phyloP scores from a whole-genome alignment of 2,888 invertebrate species.

The Trichopria drosophilae region DNA sequence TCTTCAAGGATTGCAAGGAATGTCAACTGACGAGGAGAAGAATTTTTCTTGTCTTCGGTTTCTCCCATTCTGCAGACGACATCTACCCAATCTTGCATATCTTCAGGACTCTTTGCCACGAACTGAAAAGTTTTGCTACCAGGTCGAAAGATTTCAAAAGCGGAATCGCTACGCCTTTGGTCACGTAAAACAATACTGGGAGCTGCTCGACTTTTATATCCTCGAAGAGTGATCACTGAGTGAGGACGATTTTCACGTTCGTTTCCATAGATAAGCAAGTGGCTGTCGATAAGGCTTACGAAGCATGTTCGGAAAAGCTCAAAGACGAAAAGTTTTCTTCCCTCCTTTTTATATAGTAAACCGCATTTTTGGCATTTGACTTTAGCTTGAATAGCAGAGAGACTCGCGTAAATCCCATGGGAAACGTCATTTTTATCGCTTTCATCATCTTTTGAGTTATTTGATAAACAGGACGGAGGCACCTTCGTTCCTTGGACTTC shows the following conservation, averaged over 20 bases:
- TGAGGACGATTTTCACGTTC: constrained; percentile 48
- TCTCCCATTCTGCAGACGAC: constrained; percentile 39
- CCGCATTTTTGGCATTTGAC: constrained; percentile 46
- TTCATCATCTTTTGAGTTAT: background rate
- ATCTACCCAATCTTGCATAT: constrained; percentile 54
- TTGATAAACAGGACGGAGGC: background rate
- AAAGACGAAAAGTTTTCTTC: constrained; percentile 43
- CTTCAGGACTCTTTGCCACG: constrained; percentile 45
- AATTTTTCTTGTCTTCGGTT: too few species aligned
- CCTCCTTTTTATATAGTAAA: constrained; percentile 41
- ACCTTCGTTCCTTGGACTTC: constrained; percentile 24
- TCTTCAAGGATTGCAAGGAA: too few species aligned
- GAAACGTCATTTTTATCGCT: constrained; percentile 2
- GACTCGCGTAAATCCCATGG: constrained; percentile 39
- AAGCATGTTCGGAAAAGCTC: constrained; percentile 45
- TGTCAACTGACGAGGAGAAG: too few species aligned
- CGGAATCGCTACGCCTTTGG: constrained; percentile 46
- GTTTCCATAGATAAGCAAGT: constrained; percentile 49
- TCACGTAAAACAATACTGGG: constrained; percentile 43
- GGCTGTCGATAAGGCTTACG: constrained; percentile 49
- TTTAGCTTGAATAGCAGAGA: constrained; percentile 42
- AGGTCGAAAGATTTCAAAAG: constrained; percentile 52
- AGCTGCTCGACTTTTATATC: constrained; percentile 50
- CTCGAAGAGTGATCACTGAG: constrained; percentile 45
- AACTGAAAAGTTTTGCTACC: constrained; percentile 52